phyloP scores from a whole-genome alignment of 2,888 invertebrate species.

The Torymus tubicola region DNA sequence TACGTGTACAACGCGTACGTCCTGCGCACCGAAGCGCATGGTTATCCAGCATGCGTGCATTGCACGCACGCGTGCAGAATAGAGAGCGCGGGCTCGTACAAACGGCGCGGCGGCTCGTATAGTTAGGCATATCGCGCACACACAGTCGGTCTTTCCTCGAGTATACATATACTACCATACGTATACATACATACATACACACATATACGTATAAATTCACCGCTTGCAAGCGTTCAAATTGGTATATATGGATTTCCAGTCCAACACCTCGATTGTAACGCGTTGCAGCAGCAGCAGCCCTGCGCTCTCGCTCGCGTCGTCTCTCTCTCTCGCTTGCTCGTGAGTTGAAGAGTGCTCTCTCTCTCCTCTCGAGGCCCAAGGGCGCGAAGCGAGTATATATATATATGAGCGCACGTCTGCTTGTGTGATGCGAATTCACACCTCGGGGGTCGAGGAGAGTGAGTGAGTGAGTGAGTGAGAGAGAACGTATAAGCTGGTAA shows the following conservation, averaged over 20 bases:
- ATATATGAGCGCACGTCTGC: constrained; percentile 1
- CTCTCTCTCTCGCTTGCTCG: constrained; percentile 2
- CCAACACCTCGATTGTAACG: constrained; percentile 76
- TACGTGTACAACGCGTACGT: constrained; percentile 3
- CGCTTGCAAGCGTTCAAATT: constrained; percentile 69
- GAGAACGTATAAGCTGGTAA: not conserved
- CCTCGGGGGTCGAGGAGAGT: constrained; percentile 4
- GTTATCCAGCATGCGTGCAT: constrained; percentile 23
- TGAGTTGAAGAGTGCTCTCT: constrained; percentile 74
- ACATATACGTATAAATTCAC: too few species aligned
- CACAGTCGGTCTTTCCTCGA: constrained; percentile 63
- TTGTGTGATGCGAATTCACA: constrained; percentile 35
- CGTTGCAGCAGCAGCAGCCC: too few species aligned
- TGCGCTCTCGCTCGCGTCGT: not conserved
- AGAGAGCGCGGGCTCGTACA: not conserved
- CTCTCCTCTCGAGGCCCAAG: constrained; percentile 63
- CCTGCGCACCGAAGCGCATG: constrained; percentile 42
- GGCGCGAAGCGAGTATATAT: too few species aligned
- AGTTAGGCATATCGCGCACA: constrained; percentile 63
- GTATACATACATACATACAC: not conserved
- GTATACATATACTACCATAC: not conserved
- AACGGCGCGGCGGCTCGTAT: not conserved
- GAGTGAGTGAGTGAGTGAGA: not conserved
- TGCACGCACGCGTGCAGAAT: not conserved
- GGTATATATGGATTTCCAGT: constrained; percentile 76